Conservation (phyloP, 2,888 invertebrate genomes). For the Lepetodrilus schrolli region DNA sequence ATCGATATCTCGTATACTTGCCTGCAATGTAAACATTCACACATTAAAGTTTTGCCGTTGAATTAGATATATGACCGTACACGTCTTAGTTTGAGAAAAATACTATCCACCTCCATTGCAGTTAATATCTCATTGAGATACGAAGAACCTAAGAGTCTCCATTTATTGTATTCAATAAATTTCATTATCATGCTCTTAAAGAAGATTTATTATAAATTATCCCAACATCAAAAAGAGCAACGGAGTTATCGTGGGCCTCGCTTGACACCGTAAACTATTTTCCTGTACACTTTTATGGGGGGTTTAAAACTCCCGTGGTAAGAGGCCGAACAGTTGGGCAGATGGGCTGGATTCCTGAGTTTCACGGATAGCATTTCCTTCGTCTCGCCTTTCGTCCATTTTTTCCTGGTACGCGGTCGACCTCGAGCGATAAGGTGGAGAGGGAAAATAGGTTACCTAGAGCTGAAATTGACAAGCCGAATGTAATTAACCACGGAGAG, state of each 20-base stretch:
- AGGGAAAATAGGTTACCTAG: constrained; percentile 15
- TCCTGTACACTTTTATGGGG: constrained; percentile 53
- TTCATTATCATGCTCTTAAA: constrained; percentile 32
- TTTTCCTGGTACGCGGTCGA: not conserved
- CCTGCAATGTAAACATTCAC: too few species aligned
- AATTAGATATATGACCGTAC: too few species aligned
- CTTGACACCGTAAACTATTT: constrained; percentile 52
- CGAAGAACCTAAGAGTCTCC: not conserved
- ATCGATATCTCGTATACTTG: too few species aligned
- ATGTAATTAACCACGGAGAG: constrained; percentile 21
- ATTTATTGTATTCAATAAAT: constrained; percentile 17
- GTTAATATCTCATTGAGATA: too few species aligned
- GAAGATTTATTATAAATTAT: constrained; percentile 52
- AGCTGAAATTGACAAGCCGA: constrained; percentile 16
- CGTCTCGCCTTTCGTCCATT: not conserved
- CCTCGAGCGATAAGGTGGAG: not conserved
- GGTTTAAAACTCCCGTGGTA: constrained; percentile 43
- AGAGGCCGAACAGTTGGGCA: not conserved
- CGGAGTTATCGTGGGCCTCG: constrained; percentile 49
- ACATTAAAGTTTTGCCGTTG: too few species aligned
- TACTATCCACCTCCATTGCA: too few species aligned
- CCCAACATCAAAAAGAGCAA: constrained; percentile 49
- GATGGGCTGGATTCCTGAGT: constrained; percentile 18
- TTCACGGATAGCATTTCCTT: not conserved
- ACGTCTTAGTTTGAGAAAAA: too few species aligned